Base-by-base conservation (phyloP, 2,888 invertebrate genomes). In the Cremastinae sp. region DNA sequence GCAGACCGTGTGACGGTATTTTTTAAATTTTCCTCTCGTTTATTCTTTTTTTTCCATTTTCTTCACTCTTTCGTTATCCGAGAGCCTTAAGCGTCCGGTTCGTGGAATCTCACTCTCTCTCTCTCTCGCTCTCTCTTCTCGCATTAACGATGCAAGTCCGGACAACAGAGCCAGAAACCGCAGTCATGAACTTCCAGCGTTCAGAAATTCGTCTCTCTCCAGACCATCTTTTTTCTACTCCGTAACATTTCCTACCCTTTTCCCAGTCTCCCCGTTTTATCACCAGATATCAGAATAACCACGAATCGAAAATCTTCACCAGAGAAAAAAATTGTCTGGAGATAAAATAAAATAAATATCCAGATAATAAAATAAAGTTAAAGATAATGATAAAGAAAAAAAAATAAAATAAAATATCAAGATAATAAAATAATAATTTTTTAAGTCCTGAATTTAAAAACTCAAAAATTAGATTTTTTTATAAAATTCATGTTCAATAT, bases 271-370 rank as follows among this genome's bases (percentile, higher is more conserved):
- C 45, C 58, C 20, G 47, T 77, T 78, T 77, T 61, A 64, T 61
- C 64, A 18, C 35, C 41, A 69, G 73, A 78, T 79, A 80, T 80
- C 78, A 68, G 56, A 39, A 20, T 37, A 7, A 45, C 43, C 66
- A 68, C 49, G 66, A 35, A 35, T 14, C 59, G 14, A 73, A 70
- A 68, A n/a, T n/a, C n/a, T n/a, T n/a, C n/a, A n/a, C n/a, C n/a
- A n/a, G 28, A 69, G 53, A 58, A 64, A 64, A 74, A 72, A 78
- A 74, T 75, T 12, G n/a, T n/a, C n/a, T 22, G 55, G 66, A 5
- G 12, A 41, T 41, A 41, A 41, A 41, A n/a, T 41, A n/a, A n/a
- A n/a, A n/a, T n/a, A n/a, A n/a, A n/a, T n/a, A n/a, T n/a, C n/a
- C n/a, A n/a, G n/a, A n/a, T n/a, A n/a, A n/a, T n/a, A n/a, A n/a